Conservation (phyloP, 1,140 invertebrate species). For the Aphelenchoides fujianensis region DNA sequence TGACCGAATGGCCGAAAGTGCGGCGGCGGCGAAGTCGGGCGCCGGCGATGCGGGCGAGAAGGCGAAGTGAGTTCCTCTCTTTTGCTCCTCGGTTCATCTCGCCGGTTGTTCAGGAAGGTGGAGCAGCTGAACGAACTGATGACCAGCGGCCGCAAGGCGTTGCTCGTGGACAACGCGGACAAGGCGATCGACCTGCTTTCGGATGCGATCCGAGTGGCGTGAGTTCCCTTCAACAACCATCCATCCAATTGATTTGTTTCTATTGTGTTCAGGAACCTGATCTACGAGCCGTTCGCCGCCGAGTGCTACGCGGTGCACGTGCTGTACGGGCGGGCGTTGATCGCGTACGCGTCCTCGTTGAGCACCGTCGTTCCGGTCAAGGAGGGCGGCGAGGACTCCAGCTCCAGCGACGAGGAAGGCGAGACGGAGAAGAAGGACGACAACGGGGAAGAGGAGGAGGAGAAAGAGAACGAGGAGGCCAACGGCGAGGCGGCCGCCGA, state of each 20-base stretch:
- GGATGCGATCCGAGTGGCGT: constrained; percentile 4
- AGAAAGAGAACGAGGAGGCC: neutral
- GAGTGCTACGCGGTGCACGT: neutral
- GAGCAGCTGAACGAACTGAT: neutral
- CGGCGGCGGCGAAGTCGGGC: no score
- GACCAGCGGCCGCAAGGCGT: neutral
- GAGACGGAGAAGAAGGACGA: neutral
- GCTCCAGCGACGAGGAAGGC: constrained; percentile 8
- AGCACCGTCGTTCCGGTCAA: constrained; percentile 1
- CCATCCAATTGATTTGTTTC: no score
- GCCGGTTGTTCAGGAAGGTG: constrained; percentile 6
- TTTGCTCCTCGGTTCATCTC: neutral
- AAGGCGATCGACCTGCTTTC: constrained; percentile 1
- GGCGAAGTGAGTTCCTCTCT: neutral
- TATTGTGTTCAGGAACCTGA: neutral
- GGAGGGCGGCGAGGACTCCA: no score
- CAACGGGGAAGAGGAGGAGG: neutral
- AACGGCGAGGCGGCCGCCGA: neutral
- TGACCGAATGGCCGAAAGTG: no score
- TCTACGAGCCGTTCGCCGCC: neutral
- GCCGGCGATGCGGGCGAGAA: neutral
- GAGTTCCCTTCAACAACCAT: neutral
- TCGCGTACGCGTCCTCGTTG: neutral
- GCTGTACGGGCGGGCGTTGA: neutral
- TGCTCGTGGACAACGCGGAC: neutral